Percentiles rank a stretch among this genome's conserved stretches.
These are phyloP conservation scores for Catostylus mosaicus DNA, from an alignment of 30 jellyfish, hydroid and myxozoan genomes.

Conservation along the genomic window DNA sequence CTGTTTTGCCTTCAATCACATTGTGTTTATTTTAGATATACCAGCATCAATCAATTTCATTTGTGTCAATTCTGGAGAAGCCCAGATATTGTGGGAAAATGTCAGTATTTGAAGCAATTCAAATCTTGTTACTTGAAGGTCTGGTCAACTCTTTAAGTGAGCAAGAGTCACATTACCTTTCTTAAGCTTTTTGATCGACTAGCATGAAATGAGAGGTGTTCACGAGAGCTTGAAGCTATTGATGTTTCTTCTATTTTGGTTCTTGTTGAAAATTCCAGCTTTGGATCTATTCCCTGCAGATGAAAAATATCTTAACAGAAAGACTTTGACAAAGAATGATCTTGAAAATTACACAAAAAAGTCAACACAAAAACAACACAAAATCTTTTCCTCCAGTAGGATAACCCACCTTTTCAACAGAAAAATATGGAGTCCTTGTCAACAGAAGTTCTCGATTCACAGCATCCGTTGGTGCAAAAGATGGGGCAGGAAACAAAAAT, in stretches of 20 bases:
- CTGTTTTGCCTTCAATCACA: too few relatives aligned
- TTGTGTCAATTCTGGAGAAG: too few relatives aligned
- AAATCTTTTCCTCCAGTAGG: neutral
- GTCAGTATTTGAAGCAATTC: too few relatives aligned
- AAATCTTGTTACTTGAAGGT: too few relatives aligned
- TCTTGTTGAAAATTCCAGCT: slow-evolving; percentile 64
- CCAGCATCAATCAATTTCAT: too few relatives aligned
- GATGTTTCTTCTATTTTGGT: slow-evolving; percentile 74
- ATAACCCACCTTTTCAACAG: slow-evolving; percentile 62
- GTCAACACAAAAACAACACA: neutral
- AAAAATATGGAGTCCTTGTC: slow-evolving; percentile 55
- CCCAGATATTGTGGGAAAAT: too few relatives aligned
- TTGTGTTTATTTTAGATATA: too few relatives aligned
- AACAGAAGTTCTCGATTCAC: slow-evolving; percentile 69
- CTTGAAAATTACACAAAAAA: neutral
- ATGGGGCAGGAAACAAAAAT: slow-evolving; percentile 78
- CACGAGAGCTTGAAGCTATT: slow-evolving; percentile 37
- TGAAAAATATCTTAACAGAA: neutral
- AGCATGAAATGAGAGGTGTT: slow-evolving; percentile 21
- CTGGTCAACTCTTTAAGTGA: too few relatives aligned
- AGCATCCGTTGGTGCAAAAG: slow-evolving; percentile 75
- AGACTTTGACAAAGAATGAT: neutral
- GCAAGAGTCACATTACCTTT: neutral
- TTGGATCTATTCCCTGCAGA: slow-evolving; percentile 79
- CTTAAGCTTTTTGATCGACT: neutral